Evolutionary conservation across 1,140 invertebrate species (phyloP).

Genomic region (Pemphigus obesinymphae): DNA sequence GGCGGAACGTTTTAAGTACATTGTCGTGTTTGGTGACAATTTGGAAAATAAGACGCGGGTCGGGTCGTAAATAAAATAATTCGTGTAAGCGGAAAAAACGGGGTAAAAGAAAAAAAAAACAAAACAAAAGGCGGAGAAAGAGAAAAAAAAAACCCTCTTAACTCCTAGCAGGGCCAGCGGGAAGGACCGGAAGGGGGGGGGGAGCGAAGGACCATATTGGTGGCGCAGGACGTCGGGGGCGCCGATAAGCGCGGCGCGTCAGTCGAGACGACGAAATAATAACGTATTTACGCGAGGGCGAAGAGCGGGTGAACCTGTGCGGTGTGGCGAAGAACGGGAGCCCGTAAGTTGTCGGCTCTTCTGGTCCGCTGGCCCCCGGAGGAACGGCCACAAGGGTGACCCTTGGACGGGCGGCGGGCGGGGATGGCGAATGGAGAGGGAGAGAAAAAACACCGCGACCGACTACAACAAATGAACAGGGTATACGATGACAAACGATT

Average conservation of each 20-base stretch:
- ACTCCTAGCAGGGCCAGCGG: background rate
- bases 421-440: too few species aligned
- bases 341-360: too few species aligned
- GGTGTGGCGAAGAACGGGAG: too few species aligned
- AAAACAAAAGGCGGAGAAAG: background rate
- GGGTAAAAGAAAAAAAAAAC: background rate
- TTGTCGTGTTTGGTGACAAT: conserved; percentile 34
- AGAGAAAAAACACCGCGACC: too few species aligned
- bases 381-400: too few species aligned
- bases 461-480: too few species aligned
- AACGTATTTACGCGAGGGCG: background rate
- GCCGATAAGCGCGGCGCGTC: background rate
- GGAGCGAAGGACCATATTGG: background rate
- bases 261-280: background rate
- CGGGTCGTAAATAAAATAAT: background rate
- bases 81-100: background rate
- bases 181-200: background rate
- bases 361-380: too few species aligned
- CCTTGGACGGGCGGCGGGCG: too few species aligned
- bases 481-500: too few species aligned
- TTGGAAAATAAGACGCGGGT: background rate
- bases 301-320: too few species aligned
- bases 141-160: background rate
- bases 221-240: background rate
- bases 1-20: background rate